Evolutionary conservation across 2,888 invertebrate genomes (phyloP), one percentile per base, ranked within the genome.

Genomic region (Hydrotaea cyrtoneurina): DNA sequence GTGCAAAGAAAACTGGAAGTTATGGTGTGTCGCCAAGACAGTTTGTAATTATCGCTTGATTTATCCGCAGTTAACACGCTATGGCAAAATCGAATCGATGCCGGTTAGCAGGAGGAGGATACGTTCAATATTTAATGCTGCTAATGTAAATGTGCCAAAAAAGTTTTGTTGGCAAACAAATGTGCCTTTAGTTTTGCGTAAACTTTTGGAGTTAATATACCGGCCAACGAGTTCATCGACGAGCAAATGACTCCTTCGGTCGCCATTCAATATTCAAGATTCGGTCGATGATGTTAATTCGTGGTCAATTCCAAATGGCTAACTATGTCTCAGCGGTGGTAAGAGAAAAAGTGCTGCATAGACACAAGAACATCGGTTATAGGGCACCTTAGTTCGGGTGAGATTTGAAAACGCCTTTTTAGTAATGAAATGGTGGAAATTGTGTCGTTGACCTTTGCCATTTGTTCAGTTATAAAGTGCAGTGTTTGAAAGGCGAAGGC

Each of bases 31-130:
- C 62, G 62, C 62, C 62, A 62, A 31, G 23, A 62, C 19, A 19
- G 59, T 59, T 59, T 26, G 59, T 62, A 79, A 73, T 73, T 53
- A 23, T 26, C 39, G 15, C 21, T 62, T 59, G 39, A 75, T 71
- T 80, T 80, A 76, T 71, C 75, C 21, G 53, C 62, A 39, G n/a
- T 53, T 19, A 75, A 59, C 80, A 80, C 78, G 78, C 72, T n/a
- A 79, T 7, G 8, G 62, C 2, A 4, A 0, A 50, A n/a, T 2
- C 39, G 11, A 2, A 8, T 10, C 39, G 39, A 50, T 7, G 10
- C 50, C 50, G 15, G 50, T 1, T 13, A 10, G 39, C 1, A 39
- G 39, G 4, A 10, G 39, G 13, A 39, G 4, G 7, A 15, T 15
- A 50, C 2, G 50, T 50, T 10, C 4, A 4, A 39, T 10, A 11